Base-by-base conservation (phyloP, 2,797 vertebrate species). In the Catostomus latipinnis region DNA sequence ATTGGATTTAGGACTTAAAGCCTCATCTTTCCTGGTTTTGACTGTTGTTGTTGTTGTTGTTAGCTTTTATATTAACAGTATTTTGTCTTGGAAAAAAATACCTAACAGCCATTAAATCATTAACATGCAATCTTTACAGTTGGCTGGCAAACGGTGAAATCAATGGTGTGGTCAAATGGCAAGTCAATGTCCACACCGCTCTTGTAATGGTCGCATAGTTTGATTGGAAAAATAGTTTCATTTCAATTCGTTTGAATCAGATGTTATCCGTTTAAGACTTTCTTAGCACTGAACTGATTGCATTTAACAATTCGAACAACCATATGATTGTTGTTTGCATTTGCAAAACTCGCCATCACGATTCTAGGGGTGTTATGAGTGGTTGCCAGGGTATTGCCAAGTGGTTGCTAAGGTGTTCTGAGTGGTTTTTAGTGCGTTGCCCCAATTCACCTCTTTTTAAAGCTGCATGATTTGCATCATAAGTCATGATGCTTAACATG, bases 151-250 rank as follows among this genome's bases (percentile, higher is more conserved):
- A 22, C 2, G 46, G 18, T 46, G 45, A 45, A 74, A 63, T 65
- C n/a, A 45, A 45, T 74, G 46, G 48, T 48, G 11, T 71, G 58
- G 60, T 63, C 60, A 63, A 52, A 74, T 34, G 9, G 9, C 14
- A 12, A 63, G 8, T 18, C 48, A 6, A 8, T 74, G 22, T 74
- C 18, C 58, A 43, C 8, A 14, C 49, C 45, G 18, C 71, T 34
- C 7, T 10, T 60, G 18, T 22, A 12, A 60, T 48, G 49, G 49
- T 63, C n/a, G 7, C 58, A 12, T 65, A 8, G 2, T 56, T n/a
- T 45, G 8, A 11, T 71, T 56, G 22, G 8, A 43, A 43, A 70
- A 71, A 56, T 56, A 34, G 10, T n/a, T 13, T 12, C 9, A 16
- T 48, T 46, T 71, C 53, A 4, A 34, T 16, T 57, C 0, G 6